Evolutionary conservation across 1,140 invertebrate genomes (phyloP), one percentile per base, ranked within the genome.

Genomic region (Neodiprion pinetum): DNA sequence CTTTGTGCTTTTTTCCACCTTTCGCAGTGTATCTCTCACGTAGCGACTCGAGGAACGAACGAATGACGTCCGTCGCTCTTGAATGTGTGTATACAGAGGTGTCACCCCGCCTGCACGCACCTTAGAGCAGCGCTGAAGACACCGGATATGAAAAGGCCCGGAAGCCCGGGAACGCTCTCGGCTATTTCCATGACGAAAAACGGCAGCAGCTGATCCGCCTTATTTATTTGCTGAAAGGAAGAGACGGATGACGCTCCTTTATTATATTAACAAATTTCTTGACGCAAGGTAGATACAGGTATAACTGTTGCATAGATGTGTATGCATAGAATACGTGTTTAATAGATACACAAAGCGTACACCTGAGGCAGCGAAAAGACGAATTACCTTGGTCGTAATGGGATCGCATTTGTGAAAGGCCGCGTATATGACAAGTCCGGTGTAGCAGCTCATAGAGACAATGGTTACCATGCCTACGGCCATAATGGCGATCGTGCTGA

Each of bases 331-430:
- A 40, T 40, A 40, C 28, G 28, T 40, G 28, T 40, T 40, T 40
- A 40, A 40, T 40, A 5, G 28, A 5, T 40, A 40, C 28, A 40
- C 28, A 40, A 40, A 40, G 28, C 28, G 28, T 40, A 40, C 28
- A 3, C 28, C 28, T 40, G 28, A 40, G 28, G 28, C 28, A 40
- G 28, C 28, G 28, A 40, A 40, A 40, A 40, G 28, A 40, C 5
- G 28, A 40, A 40, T 40, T 83, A 91, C 90, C 79, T 92, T 90
- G 1, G 90, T 91, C 5, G 87, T 87, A 3, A 96, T 84, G 0
- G 95, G 95, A 86, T 96, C 95, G 83, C 95, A 96, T 21, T 91
- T 89, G 21, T 93, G 88, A 83, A 95, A 96, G 0, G 92, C 92
- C 0, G 94, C 95, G 81, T 93, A 96, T n/a, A 95, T 92, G 1